phyloP scores from a whole-genome alignment of 92 coral and sea anemone species.

The Heliopora coerulea region DNA sequence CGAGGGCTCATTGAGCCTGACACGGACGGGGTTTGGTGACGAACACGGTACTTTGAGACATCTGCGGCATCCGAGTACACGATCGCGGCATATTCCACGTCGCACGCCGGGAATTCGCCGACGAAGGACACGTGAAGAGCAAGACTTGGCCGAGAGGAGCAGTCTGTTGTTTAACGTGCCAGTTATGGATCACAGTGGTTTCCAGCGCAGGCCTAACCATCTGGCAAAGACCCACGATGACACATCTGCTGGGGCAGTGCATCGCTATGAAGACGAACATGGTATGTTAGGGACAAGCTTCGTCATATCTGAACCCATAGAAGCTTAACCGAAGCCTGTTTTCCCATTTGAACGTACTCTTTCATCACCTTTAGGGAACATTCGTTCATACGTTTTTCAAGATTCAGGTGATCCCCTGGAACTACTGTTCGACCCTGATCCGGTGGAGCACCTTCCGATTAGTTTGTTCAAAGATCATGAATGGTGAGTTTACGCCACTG shows the following conservation, averaged over 20 bases:
- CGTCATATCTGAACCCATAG: too few species aligned
- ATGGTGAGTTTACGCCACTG: constrained; percentile 9
- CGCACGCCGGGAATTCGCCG: constrained; percentile 45
- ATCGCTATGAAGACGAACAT: constrained; percentile 82
- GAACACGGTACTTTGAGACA: background rate
- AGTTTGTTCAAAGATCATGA: constrained; percentile 18
- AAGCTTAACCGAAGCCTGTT: too few species aligned
- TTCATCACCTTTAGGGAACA: constrained; percentile 11
- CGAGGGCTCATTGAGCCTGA: constrained; percentile 5
- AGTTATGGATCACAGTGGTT: background rate
- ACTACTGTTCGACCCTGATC: constrained; percentile 5
- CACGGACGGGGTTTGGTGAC: constrained; percentile 2
- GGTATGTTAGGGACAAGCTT: too few species aligned
- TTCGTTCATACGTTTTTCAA: constrained; percentile 33
- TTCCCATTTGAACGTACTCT: too few species aligned
- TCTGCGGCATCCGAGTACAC: background rate
- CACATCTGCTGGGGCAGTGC: constrained; percentile 92
- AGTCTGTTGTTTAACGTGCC: constrained; percentile 34
- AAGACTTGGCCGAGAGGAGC: constrained; percentile 16
- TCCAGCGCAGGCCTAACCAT: constrained; percentile 50
- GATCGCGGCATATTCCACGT: constrained; percentile 22
- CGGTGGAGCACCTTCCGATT: background rate
- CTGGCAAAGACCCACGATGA: constrained; percentile 89
- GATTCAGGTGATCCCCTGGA: constrained; percentile 7
- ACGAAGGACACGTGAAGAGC: constrained; percentile 10